Conservation (phyloP, 2,797 vertebrate genomes). For the Heteromormyrus szaboi region DNA sequence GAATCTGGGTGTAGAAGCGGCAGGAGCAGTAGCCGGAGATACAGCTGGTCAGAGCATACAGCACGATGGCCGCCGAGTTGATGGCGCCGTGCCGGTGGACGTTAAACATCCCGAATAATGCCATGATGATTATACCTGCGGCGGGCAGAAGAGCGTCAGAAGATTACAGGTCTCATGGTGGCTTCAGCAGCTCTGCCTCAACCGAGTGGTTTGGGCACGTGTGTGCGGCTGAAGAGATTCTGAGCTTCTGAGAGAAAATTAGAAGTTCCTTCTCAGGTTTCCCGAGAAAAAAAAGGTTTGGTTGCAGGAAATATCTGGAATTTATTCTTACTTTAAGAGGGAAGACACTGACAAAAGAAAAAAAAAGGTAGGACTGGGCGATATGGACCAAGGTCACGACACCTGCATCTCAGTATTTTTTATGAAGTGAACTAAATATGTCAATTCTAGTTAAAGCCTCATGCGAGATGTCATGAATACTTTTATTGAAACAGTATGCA, state of each 20-base stretch:
- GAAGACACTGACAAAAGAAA: too few relatives aligned
- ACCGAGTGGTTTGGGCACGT: neutral
- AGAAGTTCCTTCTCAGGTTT: neutral
- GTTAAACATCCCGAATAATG: conserved; percentile 83
- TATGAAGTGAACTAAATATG: neutral
- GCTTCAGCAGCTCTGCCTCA: too few relatives aligned
- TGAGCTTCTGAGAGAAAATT: neutral
- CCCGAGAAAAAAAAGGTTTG: neutral
- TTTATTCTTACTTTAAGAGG: neutral
- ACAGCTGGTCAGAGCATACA: conserved; percentile 87
- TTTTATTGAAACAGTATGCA: neutral
- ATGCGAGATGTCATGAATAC: neutral
- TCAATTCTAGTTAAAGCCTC: neutral
- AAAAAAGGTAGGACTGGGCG: neutral
- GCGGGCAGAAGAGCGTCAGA: neutral
- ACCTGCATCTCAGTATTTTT: neutral
- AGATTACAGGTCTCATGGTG: neutral
- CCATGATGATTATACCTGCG: conserved; percentile 83
- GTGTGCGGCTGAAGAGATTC: neutral
- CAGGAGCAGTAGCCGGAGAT: conserved; percentile 85
- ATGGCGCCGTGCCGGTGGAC: conserved; percentile 86
- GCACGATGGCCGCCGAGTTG: conserved; percentile 81
- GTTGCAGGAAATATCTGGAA: neutral
- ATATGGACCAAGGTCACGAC: neutral
- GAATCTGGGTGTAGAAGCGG: conserved; percentile 85